Evolutionary conservation across 2,888 invertebrate genomes (phyloP).

Genomic region (Mesochorus sp.): DNA sequence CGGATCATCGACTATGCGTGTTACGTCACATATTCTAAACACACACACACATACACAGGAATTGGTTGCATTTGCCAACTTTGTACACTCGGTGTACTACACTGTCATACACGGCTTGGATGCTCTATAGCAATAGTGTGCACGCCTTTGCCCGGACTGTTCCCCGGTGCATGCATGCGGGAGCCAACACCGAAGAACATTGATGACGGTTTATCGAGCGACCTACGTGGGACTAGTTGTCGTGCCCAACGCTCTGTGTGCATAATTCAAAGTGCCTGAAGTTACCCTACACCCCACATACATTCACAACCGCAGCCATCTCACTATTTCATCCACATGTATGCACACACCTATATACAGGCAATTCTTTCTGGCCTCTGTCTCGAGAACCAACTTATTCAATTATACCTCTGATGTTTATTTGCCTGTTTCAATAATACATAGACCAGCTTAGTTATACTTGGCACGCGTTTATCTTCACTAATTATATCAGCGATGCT

Average conservation of each 20-base stretch:
- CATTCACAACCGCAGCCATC: not conserved
- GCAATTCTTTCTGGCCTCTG: not conserved
- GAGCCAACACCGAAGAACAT: constrained; percentile 2
- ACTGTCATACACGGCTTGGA: not conserved
- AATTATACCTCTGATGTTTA: constrained; percentile 11
- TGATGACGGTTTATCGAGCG: constrained; percentile 43
- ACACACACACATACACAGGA: not conserved
- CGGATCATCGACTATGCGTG: not conserved
- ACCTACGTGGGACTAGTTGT: not conserved
- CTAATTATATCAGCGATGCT: too few species aligned
- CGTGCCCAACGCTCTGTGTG: constrained; percentile 2
- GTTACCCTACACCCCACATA: not conserved
- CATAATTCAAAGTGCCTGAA: constrained; percentile 24
- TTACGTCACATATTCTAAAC: too few species aligned
- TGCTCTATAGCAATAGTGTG: not conserved
- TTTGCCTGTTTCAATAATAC: not conserved
- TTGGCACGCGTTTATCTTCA: not conserved
- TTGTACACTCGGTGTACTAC: too few species aligned
- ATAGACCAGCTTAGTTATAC: not conserved
- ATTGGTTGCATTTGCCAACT: not conserved
- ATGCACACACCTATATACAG: too few species aligned
- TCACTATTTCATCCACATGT: not conserved
- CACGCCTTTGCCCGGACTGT: not conserved
- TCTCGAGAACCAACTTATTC: constrained; percentile 25
- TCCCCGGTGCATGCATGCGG: not conserved